Evolutionary conservation across 2,888 invertebrate genomes (phyloP).

Genomic region (Calameuta filiformis): DNA sequence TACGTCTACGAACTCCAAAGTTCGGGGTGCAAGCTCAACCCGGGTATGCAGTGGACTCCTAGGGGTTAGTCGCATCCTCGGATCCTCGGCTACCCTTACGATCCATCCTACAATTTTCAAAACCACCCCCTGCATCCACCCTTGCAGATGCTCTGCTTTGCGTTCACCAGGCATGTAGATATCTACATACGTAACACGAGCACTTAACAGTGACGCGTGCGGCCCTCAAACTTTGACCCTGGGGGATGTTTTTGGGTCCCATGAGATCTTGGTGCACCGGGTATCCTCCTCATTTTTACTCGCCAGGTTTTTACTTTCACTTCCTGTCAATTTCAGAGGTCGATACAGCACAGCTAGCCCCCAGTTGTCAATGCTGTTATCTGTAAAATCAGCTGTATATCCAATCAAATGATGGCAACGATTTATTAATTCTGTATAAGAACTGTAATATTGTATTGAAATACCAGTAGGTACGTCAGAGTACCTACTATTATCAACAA

Average conservation of each 20-base stretch:
- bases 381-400: neutral
- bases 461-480: neutral
- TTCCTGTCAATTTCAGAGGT: neutral
- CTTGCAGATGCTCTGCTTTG: neutral
- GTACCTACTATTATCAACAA: neutral
- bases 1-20: neutral
- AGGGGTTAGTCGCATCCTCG: neutral
- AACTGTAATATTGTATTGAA: neutral
- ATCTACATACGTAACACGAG: neutral
- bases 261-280: neutral
- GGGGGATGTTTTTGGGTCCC: neutral
- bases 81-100: neutral
- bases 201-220: neutral
- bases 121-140: neutral
- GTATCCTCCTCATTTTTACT: neutral
- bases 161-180: neutral
- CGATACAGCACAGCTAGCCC: neutral
- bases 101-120: neutral
- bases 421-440: neutral
- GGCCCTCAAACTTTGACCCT: neutral
- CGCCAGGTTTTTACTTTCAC: neutral
- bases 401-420: neutral
- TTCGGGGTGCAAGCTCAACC: neutral
- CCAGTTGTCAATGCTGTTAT: too few species aligned
- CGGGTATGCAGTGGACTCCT: neutral